Conservation (phyloP, 1,140 invertebrate genomes). For the Drosophila kurseongensis region DNA sequence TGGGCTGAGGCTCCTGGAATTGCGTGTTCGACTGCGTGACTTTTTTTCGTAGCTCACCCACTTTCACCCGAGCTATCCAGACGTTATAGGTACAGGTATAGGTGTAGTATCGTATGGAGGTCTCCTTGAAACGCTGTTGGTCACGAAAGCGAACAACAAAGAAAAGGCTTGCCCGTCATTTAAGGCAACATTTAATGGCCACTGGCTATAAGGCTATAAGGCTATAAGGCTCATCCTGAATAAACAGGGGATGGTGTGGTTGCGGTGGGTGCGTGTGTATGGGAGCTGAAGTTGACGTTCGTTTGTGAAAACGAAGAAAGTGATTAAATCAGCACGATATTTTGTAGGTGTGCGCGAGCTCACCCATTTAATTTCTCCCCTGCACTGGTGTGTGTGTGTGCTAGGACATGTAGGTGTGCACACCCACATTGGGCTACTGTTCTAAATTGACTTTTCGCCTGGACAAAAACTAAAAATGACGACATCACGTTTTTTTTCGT, state of each 20-base stretch:
- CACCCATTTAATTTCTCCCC: constrained; percentile 71
- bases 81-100: not conserved
- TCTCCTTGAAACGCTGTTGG: constrained; percentile 80
- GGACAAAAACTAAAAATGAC: constrained; percentile 80
- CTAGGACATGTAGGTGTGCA: constrained; percentile 5
- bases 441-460: constrained; percentile 78
- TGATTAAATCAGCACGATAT: constrained; percentile 83
- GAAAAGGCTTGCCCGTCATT: constrained; percentile 80
- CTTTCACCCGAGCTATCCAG: constrained; percentile 25
- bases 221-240: constrained; percentile 59
- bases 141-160: constrained; percentile 73
- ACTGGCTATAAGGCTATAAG: constrained; percentile 65
- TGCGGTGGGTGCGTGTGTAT: constrained; percentile 53
- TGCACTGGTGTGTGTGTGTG: constrained; percentile 37
- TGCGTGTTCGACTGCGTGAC: constrained; percentile 77
- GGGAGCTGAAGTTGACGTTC: constrained; percentile 77
- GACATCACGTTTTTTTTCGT: constrained; percentile 67
- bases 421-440: constrained; percentile 40
- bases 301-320: constrained; percentile 76
- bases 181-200: constrained; percentile 81
- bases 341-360: constrained; percentile 77
- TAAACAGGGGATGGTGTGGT: constrained; percentile 40
- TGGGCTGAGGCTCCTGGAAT: constrained; percentile 49
- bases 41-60: constrained; percentile 66
- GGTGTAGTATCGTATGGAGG: constrained; percentile 16